Evolutionary conservation across 2,113 vertebrate species (phyloP), one percentile per base, ranked within the genome.

Genomic region (Phainopepla nitens): DNA sequence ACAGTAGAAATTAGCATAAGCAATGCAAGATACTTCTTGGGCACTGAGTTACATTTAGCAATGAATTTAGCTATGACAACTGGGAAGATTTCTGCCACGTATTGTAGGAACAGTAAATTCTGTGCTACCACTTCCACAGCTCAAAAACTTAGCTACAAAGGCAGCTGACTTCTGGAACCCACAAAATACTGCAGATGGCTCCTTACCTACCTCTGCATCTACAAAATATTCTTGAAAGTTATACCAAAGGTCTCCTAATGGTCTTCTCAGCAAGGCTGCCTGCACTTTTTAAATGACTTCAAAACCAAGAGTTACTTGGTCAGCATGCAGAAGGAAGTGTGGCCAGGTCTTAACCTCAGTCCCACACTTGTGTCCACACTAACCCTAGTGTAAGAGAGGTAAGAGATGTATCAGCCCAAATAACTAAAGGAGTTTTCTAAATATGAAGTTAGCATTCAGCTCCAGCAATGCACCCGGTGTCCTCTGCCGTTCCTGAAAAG

Each of bases 1-100:
- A 79, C 61, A 91, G 87, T 85, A 96, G 51, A 95, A 85, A 93
- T 85, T 62, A 86, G 24, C 79, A 95, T 90, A 90, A 91, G 79
- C 39, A 85, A 80, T 88, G 49, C 68, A 64, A 80, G 71, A 82
- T 62, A 82, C 29, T 96, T 58, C 70, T 77, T 68, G 54, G 42
- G 71, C 66, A 77, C 33, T 2, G 45, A 82, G 45, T 85, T 88
- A 82, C 70, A 82, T 76, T 64, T 79, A 93, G 88, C 18, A 2
- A 90, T 65, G 41, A 93, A 88, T 85, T 90, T 65, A 96, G 73
- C 90, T 82, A 51, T 61, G 58, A 86, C 62, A 92, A 90, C 66
- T 80, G 47, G 62, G 66, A 70, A 80, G 33, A 80, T 42, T 87
- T 88, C 58, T 90, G 35, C 50, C 1, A 3, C 25, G 10, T 57